Base-by-base conservation (phyloP, 2,797 vertebrate genomes). In the Myotis pilosus region DNA sequence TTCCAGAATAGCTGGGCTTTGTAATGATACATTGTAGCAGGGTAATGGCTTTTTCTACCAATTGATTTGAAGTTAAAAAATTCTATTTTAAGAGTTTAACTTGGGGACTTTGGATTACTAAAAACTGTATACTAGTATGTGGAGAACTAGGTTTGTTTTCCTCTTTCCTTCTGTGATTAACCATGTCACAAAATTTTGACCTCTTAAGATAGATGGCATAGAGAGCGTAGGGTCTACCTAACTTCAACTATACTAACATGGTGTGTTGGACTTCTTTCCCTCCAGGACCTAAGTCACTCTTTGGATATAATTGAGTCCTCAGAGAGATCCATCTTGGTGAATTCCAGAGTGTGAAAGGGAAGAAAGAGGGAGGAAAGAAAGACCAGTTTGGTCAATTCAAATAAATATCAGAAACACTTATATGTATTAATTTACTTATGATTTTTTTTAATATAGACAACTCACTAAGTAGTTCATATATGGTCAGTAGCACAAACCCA, bases 11-110 rank as follows among this genome's bases (percentile, higher is more conserved):
- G 28, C 11, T 64, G 30, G 25, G 30, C 20, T 89, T 88, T 82
- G 44, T 49, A 74, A 75, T 88, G n/a, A 38, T 68, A n/a, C 62
- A 74, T 91, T 91, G 13, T 91, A 36, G 28, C 30, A 51, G 38
- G 16, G 19, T 1, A 85, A n/a, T 57, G 41, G n/a, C 1, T 62
- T 82, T 87, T 89, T 51, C 41, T 85, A 10, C 1, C 11, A 72
- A 62, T 86, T 30, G 51, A 12, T 92, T 91, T 95, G 22, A 78
- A 95, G 51, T 91, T 41, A 64, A 74, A n/a, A 71, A 41, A 38
- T 19, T 44, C 1, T 55, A 62, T 86, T 91, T 94, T 72, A 25
- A 93, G 25, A 62, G 20, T 66, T 60, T 25, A 69, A 82, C 8
- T 60, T 87, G 4, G 1, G 55, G 64, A 10, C 15, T 96, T 89